phyloP scores from a whole-genome alignment of 2,113 vertebrate genomes.

The Ceyx margarethae region DNA sequence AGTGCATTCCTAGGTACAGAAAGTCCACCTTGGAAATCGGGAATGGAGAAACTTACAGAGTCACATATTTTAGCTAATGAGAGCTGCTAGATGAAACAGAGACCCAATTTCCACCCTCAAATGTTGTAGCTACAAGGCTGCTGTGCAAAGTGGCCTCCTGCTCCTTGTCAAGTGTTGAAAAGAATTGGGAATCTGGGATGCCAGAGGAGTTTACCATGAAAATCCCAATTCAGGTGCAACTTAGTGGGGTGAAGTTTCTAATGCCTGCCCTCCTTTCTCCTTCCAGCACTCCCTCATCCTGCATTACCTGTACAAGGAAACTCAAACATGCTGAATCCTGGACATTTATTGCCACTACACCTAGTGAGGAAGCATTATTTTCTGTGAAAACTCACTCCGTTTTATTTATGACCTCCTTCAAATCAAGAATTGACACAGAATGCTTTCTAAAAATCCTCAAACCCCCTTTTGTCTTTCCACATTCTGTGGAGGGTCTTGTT shows the following conservation, averaged over 20 bases:
- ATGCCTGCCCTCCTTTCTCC: background rate
- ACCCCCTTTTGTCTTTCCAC: background rate
- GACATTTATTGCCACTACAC: background rate
- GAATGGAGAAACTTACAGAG: background rate
- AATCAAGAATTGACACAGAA: background rate
- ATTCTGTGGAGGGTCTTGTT: background rate
- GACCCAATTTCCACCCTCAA: background rate
- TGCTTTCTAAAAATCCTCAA: background rate
- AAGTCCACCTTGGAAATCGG: background rate
- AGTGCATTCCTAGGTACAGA: background rate
- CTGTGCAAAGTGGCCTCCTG: background rate
- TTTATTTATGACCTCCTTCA: background rate
- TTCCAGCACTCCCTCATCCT: background rate
- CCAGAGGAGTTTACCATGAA: background rate
- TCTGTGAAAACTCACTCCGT: background rate
- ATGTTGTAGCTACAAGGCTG: background rate
- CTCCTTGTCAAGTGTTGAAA: background rate
- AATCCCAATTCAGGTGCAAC: background rate
- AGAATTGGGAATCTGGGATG: background rate
- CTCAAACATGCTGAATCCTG: background rate
- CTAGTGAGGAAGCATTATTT: background rate
- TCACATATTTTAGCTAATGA: background rate
- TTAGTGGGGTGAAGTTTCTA: background rate
- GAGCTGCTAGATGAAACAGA: background rate
- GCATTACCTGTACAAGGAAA: background rate